A percentile compares a stretch with the other conserved stretches of the same genome.
Conservation (phyloP, 2,888 invertebrate species). For the Aelia acuminata region DNA sequence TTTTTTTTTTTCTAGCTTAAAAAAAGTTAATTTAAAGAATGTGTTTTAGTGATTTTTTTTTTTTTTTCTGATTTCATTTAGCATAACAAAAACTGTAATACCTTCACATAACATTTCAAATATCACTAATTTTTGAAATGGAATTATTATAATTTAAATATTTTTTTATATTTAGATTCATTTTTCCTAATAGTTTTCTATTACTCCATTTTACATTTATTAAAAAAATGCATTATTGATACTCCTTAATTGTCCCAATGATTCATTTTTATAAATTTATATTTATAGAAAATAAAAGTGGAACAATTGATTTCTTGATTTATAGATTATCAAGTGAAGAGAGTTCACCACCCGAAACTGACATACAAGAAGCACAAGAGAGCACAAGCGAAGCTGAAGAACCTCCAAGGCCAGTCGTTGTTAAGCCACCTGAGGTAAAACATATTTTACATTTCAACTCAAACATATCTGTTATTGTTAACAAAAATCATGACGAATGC, state of each 20-base stretch:
- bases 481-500: neutral
- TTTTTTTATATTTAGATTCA: no score
- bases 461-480: neutral
- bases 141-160: no score
- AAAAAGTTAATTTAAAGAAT: no score
- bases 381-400: constrained; percentile 63
- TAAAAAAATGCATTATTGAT: neutral
- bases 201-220: no score
- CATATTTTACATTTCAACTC: neutral
- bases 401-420: constrained; percentile 62
- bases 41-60: neutral
- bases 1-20: no score
- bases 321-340: constrained; percentile 64
- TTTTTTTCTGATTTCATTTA: no score
- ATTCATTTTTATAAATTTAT: neutral
- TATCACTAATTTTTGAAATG: neutral
- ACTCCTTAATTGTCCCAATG: neutral
- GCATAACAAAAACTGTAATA: no score
- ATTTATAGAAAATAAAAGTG: neutral
- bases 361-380: constrained; percentile 59
- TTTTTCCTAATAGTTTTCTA: no score
- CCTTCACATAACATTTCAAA: neutral
- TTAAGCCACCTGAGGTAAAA: constrained; percentile 64
- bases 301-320: neutral
- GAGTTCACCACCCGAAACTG: constrained; percentile 60